Conservation (phyloP, 2,888 invertebrate genomes). For the Malthinus seriepunctatus region DNA sequence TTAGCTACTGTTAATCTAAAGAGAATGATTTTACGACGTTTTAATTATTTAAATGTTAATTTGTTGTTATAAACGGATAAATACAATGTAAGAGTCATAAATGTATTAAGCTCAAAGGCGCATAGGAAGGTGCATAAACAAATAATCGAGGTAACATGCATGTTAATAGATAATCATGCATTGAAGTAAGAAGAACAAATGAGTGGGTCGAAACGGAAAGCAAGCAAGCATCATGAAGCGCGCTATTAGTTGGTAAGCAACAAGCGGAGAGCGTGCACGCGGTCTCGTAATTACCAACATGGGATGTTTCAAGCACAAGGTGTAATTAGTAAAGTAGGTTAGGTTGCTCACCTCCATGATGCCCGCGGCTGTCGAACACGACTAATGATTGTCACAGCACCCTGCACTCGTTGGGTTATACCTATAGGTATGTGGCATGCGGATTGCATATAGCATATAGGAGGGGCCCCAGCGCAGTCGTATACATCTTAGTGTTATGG, state of each 20-base stretch:
- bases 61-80: too few relatives aligned
- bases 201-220: too few relatives aligned
- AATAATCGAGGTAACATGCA: slow-evolving; percentile 6
- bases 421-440: slow-evolving; percentile 56
- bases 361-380: slow-evolving; percentile 55
- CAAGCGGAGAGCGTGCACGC: slow-evolving; percentile 39
- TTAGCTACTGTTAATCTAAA: too few relatives aligned
- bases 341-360: slow-evolving; percentile 51
- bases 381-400: slow-evolving; percentile 56
- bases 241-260: slow-evolving; percentile 39
- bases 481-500: slow-evolving; percentile 66
- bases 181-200: slow-evolving; percentile 35
- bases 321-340: slow-evolving; percentile 51
- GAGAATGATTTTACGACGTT: too few relatives aligned
- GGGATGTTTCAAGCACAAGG: slow-evolving; percentile 38
- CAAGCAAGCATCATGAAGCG: neutral
- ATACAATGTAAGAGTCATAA: too few relatives aligned
- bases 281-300: slow-evolving; percentile 41
- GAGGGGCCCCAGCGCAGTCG: slow-evolving; percentile 63
- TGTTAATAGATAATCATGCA: slow-evolving; percentile 25
- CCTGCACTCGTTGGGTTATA: slow-evolving; percentile 53
- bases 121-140: too few relatives aligned
- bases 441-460: slow-evolving; percentile 57
- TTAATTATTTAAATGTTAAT: too few relatives aligned
- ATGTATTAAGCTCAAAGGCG: too few relatives aligned